Evolutionary conservation across 1,140 invertebrate genomes (phyloP).

Genomic region (Drosophila mojavensis): DNA sequence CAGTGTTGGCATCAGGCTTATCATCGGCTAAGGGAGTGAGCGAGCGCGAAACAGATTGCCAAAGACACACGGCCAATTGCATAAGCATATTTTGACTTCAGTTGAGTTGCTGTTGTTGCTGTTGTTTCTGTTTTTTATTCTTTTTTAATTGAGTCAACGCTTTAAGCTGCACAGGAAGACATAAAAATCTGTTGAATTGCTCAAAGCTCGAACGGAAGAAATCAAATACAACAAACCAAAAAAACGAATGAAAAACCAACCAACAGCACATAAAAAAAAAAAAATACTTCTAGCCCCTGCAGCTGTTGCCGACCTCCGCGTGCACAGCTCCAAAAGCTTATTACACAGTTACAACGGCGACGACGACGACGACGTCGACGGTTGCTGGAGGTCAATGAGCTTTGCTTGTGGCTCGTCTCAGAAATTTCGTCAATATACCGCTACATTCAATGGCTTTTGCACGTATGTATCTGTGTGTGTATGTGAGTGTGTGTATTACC

Average conservation of each 20-base stretch:
- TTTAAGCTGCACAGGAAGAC: conserved; percentile 43
- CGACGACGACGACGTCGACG: conserved; percentile 22
- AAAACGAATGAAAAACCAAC: not conserved
- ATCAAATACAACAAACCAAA: conserved; percentile 18
- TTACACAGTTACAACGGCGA: conserved; percentile 73
- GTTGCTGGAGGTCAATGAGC: conserved; percentile 81
- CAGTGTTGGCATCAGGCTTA: conserved; percentile 21
- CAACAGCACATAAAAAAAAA: conserved; percentile 26
- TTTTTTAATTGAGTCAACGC: conserved; percentile 8
- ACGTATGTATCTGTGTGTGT: conserved; percentile 48
- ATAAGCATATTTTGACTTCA: conserved; percentile 13
- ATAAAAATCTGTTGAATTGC: conserved; percentile 50
- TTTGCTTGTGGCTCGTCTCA: conserved; percentile 72
- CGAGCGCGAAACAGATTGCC: conserved; percentile 16
- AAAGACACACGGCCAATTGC: conserved; percentile 16
- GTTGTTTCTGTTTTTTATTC: not conserved
- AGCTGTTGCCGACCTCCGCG: conserved; percentile 8
- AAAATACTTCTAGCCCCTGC: conserved; percentile 25
- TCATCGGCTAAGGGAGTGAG: conserved; percentile 20
- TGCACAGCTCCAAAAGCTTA: conserved; percentile 19
- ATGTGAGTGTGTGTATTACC: conserved; percentile 64
- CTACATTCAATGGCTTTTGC: conserved; percentile 79
- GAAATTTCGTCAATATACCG: conserved; percentile 81
- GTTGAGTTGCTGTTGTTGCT: not conserved
- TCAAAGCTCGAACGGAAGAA: conserved; percentile 44